Conservation (phyloP, 2,888 invertebrate species). For the Eupeodes luniger region DNA sequence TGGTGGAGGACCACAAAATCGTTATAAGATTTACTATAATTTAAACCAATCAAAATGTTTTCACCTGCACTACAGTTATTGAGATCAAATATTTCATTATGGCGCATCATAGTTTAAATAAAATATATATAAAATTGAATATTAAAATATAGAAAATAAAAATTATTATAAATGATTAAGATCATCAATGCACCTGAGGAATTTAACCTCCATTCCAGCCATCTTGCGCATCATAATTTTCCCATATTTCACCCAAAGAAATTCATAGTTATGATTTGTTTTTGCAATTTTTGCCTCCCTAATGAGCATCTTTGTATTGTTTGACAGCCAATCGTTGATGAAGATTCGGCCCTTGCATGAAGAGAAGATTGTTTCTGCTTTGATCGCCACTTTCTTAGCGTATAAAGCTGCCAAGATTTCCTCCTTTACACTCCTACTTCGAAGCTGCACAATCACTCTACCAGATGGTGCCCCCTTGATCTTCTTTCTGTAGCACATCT, state of each 20-base stretch:
- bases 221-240: background rate
- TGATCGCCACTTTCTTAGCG: background rate
- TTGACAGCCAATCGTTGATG: background rate
- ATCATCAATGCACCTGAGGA: background rate
- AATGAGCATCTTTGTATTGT: background rate
- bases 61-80: background rate
- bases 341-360: background rate
- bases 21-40: background rate
- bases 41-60: constrained; percentile 4
- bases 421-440: constrained; percentile 18
- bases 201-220: background rate
- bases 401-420: background rate
- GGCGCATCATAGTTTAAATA: background rate
- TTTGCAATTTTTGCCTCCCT: background rate
- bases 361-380: constrained; percentile 5
- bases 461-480: constrained; percentile 6
- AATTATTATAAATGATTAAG: background rate
- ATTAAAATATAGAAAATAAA: too few species aligned
- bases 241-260: constrained; percentile 1
- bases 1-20: background rate
- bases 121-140: too few species aligned
- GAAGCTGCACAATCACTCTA: constrained; percentile 2
- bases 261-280: background rate
- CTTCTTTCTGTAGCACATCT: background rate
- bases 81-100: constrained; percentile 10